Conservation (phyloP, 2,797 vertebrate genomes). For the Buphagus erythrorhynchus region DNA sequence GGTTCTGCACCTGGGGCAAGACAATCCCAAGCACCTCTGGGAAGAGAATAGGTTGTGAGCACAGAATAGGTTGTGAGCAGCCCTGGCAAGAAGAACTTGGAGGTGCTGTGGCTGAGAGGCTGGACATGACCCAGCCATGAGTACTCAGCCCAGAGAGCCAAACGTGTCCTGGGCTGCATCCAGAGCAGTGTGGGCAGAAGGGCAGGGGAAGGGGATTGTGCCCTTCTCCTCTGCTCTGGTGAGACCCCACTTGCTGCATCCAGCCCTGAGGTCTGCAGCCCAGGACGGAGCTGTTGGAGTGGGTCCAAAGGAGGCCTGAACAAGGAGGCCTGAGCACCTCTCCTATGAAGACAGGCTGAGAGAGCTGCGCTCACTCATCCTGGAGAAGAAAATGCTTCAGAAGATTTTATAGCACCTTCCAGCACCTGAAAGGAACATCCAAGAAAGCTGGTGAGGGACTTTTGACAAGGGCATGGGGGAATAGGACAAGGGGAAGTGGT, state of each 20-base stretch:
- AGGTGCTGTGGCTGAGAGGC: background rate
- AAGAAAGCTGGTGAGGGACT: background rate
- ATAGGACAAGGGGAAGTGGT: background rate
- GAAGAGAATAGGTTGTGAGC: background rate
- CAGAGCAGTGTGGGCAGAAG: rapidly evolving
- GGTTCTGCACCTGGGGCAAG: background rate
- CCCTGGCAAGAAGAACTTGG: background rate
- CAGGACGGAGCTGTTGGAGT: background rate
- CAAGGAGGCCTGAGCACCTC: background rate
- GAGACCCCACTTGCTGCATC: background rate
- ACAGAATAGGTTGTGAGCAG: background rate
- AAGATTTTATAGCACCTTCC: background rate
- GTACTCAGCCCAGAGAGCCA: background rate
- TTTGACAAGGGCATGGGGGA: background rate
- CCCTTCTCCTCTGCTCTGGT: background rate
- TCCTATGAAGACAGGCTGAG: background rate
- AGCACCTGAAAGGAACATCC: background rate
- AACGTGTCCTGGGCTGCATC: rapidly evolving
- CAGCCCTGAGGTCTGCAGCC: no score
- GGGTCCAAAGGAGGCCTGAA: background rate
- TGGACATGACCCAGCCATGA: background rate
- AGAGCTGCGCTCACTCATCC: background rate
- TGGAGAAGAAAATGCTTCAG: background rate
- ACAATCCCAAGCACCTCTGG: background rate
- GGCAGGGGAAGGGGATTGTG: background rate